Percentiles rank a stretch among this genome's conserved stretches.
Conservation (phyloP, 2,888 invertebrate species). For the Trissolcus brochymenae region DNA sequence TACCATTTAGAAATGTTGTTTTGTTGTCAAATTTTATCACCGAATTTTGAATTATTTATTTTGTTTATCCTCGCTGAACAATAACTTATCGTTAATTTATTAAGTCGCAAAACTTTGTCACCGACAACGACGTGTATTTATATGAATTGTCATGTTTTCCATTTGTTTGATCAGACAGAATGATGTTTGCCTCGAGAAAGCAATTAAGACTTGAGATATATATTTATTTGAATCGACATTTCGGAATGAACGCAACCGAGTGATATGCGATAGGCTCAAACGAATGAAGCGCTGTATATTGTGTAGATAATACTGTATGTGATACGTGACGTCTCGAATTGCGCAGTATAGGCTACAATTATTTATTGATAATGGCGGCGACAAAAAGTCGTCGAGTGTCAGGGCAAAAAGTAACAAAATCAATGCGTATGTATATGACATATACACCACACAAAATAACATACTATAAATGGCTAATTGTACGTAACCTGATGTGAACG, state of each 20-base stretch:
- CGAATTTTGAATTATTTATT: conserved; percentile 8
- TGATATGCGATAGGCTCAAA: conserved; percentile 52
- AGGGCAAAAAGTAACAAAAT: conserved; percentile 35
- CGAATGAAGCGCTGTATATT: conserved; percentile 67
- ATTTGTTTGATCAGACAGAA: not conserved
- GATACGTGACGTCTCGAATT: conserved; percentile 73
- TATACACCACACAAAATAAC: conserved; percentile 9
- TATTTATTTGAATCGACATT: conserved; percentile 17
- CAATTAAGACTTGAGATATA: not conserved
- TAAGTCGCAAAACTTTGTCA: not conserved
- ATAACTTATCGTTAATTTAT: conserved; percentile 20
- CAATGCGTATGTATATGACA: conserved; percentile 38
- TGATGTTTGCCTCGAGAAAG: not conserved
- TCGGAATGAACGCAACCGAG: conserved; percentile 31
- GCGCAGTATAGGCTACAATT: conserved; percentile 66
- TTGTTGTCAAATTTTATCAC: conserved; percentile 20
- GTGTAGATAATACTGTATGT: conserved; percentile 74
- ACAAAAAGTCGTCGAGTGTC: conserved; percentile 35
- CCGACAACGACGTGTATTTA: not conserved
- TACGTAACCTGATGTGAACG: conserved; percentile 26
- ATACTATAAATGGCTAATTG: conserved; percentile 35
- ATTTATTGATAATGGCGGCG: conserved; percentile 57
- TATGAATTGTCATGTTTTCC: not conserved
- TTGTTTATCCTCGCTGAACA: conserved; percentile 6
- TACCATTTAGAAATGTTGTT: conserved; percentile 7